These are phyloP conservation scores for Ladona fulva DNA, from an alignment of 1,140 invertebrate species.

Conservation along the genomic window DNA sequence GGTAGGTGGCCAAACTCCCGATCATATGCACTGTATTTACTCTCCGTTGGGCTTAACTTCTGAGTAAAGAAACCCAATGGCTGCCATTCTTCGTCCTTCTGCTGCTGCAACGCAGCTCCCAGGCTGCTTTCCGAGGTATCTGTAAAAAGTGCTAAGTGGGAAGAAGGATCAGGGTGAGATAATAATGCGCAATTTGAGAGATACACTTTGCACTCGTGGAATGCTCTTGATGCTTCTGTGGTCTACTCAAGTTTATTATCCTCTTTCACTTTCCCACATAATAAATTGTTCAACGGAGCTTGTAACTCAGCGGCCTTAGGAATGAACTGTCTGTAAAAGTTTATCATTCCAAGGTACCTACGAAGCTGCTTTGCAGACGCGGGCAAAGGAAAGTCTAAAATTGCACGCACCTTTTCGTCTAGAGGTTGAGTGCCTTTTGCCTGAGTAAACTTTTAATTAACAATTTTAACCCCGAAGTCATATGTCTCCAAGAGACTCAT, in stretches of 20 bases:
- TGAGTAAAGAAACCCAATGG: constrained; percentile 36
- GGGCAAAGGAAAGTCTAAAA: no score
- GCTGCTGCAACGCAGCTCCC: constrained; percentile 33
- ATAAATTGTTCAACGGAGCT: no score
- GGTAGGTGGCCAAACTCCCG: constrained; percentile 39
- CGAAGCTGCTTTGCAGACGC: no score
- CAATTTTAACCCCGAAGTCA: no score
- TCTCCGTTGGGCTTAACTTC: constrained; percentile 30
- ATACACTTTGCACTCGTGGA: constrained; percentile 33
- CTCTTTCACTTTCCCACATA: no score
- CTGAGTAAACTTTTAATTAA: no score
- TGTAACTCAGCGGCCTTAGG: no score
- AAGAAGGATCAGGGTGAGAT: constrained; percentile 24
- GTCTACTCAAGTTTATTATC: constrained; percentile 21
- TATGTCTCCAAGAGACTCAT: no score
- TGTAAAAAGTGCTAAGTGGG: constrained; percentile 21
- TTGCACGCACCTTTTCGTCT: no score
- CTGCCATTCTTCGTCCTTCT: constrained; percentile 22
- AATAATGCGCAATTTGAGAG: constrained; percentile 26
- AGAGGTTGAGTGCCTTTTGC: no score
- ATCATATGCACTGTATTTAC: constrained; percentile 35
- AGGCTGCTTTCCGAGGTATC: constrained; percentile 34
- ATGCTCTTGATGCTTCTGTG: constrained; percentile 27
- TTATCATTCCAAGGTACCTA: no score
- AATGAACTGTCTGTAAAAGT: no score